Base-by-base conservation (phyloP, 53 echinoderm and acorn worm species). In the Mesocentrotus franciscanus region DNA sequence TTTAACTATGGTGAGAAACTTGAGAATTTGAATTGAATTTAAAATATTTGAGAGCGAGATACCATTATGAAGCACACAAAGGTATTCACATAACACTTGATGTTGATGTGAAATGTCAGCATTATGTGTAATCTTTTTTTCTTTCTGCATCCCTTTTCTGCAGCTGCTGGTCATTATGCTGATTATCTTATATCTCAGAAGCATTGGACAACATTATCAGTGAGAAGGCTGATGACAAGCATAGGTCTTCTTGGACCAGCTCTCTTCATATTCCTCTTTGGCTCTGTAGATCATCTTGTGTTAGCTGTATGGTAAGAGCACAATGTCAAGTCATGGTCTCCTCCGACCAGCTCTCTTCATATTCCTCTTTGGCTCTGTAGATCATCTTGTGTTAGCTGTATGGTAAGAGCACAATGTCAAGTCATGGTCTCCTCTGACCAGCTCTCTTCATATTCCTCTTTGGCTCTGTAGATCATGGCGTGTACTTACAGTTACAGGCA, bases 241-340 rank as follows among this genome's bases (percentile, higher is more conserved):
- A 99, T 99, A 27, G 99, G 99, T 22, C 95, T 99, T 9, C 90
- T 99, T 62, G 99, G 99, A 8, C 99, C 99, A 18, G 97, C 99
- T 0, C 74, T 99, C 78, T 99, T 99, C 89, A 90, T 99, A 26
- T 92, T 98, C 72, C 96, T 97, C 59, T 99, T 99, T 90, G 95
- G 99, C 70, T 97, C 96, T 56, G 97, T 99, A 9, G 97, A 98
- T 92, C 97, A 96, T 93, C 92, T 99, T 62, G 97, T 95, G 0
- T 87, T 99, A 70, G 99, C 99, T 78, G 97, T 99, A 71, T 97
- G 99, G 99, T 99, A 95, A 92, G 96, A 58, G 20, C 0, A 6
- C n/a, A n/a, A n/a, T n/a, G n/a, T n/a, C n/a, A n/a, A n/a, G n/a
- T n/a, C n/a, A n/a, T n/a, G 39, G 39, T 39, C 39, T 39, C 39